Conservation (phyloP, 2,113 vertebrate genomes). For the Craseonycteris thonglongyai region DNA sequence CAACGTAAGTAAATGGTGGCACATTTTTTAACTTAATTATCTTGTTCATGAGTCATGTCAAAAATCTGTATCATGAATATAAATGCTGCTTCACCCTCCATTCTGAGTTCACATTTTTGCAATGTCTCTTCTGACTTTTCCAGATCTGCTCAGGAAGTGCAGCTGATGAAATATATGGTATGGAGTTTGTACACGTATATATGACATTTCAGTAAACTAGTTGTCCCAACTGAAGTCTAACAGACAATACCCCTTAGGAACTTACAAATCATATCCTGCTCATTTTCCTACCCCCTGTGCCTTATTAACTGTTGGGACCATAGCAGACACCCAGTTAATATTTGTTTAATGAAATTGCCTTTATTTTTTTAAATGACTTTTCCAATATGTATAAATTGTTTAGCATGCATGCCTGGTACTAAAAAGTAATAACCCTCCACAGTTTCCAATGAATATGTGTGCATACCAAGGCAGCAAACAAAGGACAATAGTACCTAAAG, state of each 20-base stretch:
- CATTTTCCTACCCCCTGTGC: background rate
- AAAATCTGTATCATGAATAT: rapidly evolving
- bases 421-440: background rate
- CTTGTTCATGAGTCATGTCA: rapidly evolving
- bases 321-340: rapidly evolving
- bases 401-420: rapidly evolving
- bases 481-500: rapidly evolving
- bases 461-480: rapidly evolving
- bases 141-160: background rate
- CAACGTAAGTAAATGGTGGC: too few species aligned
- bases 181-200: rapidly evolving
- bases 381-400: background rate
- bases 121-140: rapidly evolving
- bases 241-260: background rate
- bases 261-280: rapidly evolving
- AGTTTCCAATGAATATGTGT: too few species aligned
- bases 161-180: rapidly evolving
- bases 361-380: background rate
- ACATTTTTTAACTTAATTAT: too few species aligned
- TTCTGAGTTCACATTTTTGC: rapidly evolving
- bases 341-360: background rate
- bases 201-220: rapidly evolving
- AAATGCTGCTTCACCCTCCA: background rate
- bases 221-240: too few species aligned
- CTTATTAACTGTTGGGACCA: background rate